Conservation (phyloP, 2,888 invertebrate species). For the Willowsia nigromaculata region DNA sequence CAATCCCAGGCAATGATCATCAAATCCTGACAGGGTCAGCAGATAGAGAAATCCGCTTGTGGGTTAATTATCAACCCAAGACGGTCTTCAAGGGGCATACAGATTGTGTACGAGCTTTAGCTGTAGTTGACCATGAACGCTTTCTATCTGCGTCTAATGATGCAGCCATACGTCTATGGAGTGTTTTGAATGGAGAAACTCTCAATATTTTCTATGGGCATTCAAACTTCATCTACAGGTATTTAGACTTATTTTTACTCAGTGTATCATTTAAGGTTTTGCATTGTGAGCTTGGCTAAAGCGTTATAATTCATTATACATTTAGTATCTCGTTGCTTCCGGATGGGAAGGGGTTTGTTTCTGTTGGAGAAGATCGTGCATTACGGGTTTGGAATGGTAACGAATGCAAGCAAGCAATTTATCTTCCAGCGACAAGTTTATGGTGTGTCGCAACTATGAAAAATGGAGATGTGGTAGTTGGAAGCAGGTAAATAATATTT, state of each 20-base stretch:
- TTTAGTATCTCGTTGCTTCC: slow-evolving; percentile 80
- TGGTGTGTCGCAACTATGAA: slow-evolving; percentile 91
- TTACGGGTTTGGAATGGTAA: slow-evolving; percentile 89
- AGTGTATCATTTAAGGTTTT: neutral
- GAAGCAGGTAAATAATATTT: slow-evolving; percentile 82
- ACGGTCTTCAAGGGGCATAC: slow-evolving; percentile 86
- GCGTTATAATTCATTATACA: slow-evolving; percentile 1
- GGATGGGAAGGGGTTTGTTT: slow-evolving; percentile 85
- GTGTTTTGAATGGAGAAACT: slow-evolving; percentile 87
- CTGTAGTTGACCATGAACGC: slow-evolving; percentile 85
- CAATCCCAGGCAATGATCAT: slow-evolving; percentile 79
- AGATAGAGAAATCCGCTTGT: slow-evolving; percentile 93
- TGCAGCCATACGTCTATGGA: slow-evolving; percentile 92
- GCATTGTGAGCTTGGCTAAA: neutral
- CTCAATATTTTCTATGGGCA: slow-evolving; percentile 90
- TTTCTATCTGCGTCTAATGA: slow-evolving; percentile 97
- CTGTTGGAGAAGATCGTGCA: slow-evolving; percentile 93
- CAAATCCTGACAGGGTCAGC: slow-evolving; percentile 92
- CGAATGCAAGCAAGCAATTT: slow-evolving; percentile 82
- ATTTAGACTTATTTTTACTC: slow-evolving; percentile 67
- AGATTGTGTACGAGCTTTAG: slow-evolving; percentile 93
- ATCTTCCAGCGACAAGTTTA: slow-evolving; percentile 91
- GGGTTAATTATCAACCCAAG: slow-evolving; percentile 87
- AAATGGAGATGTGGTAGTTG: slow-evolving; percentile 95
- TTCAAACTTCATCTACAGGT: slow-evolving; percentile 93